Base-by-base conservation (phyloP, 2,113 vertebrate species). In the Bos indicus region DNA sequence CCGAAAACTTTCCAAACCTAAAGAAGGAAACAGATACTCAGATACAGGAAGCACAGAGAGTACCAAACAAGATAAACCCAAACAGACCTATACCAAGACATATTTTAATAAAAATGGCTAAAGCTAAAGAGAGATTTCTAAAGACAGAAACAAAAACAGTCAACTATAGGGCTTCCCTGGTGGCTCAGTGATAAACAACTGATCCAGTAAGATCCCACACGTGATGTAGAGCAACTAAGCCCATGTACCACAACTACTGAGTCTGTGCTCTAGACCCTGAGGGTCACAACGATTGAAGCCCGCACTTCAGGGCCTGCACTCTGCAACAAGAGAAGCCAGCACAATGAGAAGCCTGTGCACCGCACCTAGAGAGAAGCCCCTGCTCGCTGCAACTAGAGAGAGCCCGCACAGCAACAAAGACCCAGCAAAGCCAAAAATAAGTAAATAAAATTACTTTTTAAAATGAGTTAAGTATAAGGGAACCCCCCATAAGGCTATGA, bases 251-350 rank as follows among this genome's bases (percentile, higher is more conserved):
- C 71, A 77, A 77, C 23, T 14, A 26, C 23, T 14, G 71, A 77
- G 71, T 74, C 36, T 13, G 71, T 74, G 71, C 71, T 25, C 71
- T 43, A 14, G 21, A 43, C 36, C 71, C 71, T 2, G 36, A 43
- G 36, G 12, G 36, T 25, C 71, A 23, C 71, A 43, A 2, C 36
- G 14, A 7, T 23, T 26, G 23, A 77, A 43, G 36, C 71, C 71
- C 1, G 12, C 36, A 26, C 36, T 43, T 26, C 2, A 7, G 6
- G 23, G 36, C 23, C 71, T 7, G 71, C 0, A 0, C 71, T 43
- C 71, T 77, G 23, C 71, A 74, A 25, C 21, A 43, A 14, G 71
- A 26, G 21, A 43, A 77, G 36, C 23, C 71, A 25, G 23, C 40
- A 7, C 36, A 4, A 25, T 7, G 71, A 77, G 40, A 43, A 77